A percentile compares a stretch with the other conserved stretches of the same genome.
Evolutionary conservation across 2,113 vertebrate species (phyloP).

Genomic region (Grantiella picta): DNA sequence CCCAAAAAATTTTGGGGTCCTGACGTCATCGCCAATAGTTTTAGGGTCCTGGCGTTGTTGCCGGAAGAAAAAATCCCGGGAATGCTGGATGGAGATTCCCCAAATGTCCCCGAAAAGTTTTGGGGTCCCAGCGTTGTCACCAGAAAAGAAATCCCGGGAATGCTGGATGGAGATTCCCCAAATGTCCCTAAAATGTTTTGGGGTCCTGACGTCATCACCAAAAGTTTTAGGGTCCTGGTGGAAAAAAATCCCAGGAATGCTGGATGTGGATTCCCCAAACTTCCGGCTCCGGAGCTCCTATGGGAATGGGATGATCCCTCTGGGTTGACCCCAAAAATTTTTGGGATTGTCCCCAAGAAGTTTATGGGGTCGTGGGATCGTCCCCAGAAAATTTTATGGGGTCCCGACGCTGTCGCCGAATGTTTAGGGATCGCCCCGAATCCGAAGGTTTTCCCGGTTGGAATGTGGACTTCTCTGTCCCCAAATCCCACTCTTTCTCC

Average conservation of each 20-base stretch:
- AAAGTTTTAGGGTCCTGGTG: not conserved
- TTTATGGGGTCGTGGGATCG: rapidly evolving
- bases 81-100: not conserved
- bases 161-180: no score
- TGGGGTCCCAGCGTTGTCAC: not conserved
- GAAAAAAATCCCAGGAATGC: not conserved
- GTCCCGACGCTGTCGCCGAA: no score
- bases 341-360: no score
- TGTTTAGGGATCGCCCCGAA: no score
- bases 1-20: not conserved
- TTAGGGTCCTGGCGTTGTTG: not conserved
- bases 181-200: not conserved
- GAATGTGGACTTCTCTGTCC: not conserved
- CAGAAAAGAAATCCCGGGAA: not conserved
- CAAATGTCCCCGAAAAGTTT: not conserved
- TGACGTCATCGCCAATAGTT: not conserved
- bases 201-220: not conserved
- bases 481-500: rapidly evolving
- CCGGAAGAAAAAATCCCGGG: not conserved
- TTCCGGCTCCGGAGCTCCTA: no score
- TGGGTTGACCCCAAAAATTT: no score
- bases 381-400: no score
- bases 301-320: no score
- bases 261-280: no score
- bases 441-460: not conserved